phyloP scores from a whole-genome alignment of 2,797 vertebrate genomes.

The Malurus splendens region DNA sequence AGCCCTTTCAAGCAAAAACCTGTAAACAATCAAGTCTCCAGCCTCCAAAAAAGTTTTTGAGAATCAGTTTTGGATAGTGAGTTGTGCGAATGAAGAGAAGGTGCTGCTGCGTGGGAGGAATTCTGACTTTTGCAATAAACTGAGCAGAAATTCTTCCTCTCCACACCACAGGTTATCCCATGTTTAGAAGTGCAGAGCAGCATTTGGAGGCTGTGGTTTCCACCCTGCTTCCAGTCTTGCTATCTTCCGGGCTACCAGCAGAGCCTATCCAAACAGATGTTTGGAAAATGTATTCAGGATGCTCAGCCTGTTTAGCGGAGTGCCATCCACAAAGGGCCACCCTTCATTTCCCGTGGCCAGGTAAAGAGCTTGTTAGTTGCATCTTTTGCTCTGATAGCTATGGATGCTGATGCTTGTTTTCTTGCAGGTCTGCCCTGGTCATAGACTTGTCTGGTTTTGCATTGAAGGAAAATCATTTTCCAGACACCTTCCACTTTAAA shows the following conservation, averaged over 20 bases:
- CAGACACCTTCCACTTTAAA: neutral
- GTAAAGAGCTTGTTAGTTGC: neutral
- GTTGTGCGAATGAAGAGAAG: neutral
- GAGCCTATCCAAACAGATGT: neutral
- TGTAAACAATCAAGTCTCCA: neutral
- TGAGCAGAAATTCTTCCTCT: neutral
- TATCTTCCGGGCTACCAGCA: neutral
- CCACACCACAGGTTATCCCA: neutral
- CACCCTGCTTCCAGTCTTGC: neutral
- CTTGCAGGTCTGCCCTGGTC: neutral
- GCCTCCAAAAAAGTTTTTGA: neutral
- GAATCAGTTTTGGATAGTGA: neutral
- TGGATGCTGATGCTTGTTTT: neutral
- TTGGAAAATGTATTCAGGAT: neutral
- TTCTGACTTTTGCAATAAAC: neutral
- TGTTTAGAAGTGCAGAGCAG: neutral
- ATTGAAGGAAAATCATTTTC: neutral
- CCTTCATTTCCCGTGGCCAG: neutral
- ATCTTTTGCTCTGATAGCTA: neutral
- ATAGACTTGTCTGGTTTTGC: neutral
- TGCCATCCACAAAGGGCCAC: neutral
- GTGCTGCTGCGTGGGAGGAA: neutral
- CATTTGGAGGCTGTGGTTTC: neutral
- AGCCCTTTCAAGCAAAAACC: neutral
- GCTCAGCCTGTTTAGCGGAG: neutral